Base-by-base conservation (phyloP, 2,888 invertebrate species). In the Luperina nickerlii region DNA sequence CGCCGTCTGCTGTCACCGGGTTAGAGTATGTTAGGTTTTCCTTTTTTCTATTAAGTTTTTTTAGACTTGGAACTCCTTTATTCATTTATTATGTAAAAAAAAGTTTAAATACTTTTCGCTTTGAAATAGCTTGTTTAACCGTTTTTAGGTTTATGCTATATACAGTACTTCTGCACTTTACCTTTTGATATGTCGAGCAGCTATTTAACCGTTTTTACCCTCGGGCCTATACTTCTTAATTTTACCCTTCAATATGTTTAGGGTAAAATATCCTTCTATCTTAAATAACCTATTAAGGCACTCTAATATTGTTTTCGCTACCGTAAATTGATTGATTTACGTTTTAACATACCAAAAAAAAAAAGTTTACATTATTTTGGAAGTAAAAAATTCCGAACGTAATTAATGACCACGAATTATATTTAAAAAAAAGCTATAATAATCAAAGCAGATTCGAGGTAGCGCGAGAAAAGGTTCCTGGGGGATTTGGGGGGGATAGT, bases 71-170 rank as follows among this genome's bases (percentile, higher is more conserved):
- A 83, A 63, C 66, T 60, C 54, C 42, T 74, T 67, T 87, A 74
- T 80, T 79, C 48, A 32, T 74, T 67, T 84, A 74, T 80, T 79
- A 72, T 76, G 76, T 87, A 79, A 63, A 63, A 71, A 71, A 74
- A 42, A 24, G 60, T 57, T 48, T 32, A 57, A 67, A 72, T 63
- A 74, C 57, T 72, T 85, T 87, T 87, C 60, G 71, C 70, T 76
- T 85, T 63, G 7, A 60, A 65, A 51, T 15, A 18, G 15, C n/a
- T 11, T 2, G 5, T 27, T 81, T 65, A 79, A n/a, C n/a, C 24
- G 51, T 24, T 15, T 79, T 62, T 80, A 57, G 0, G 24, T 57
- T 60, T n/a, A 60, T 13, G n/a, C 27, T 15, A 1, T 6, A 15
- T 15, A 6, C 27, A 15, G 27, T 13, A 48, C 48, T 48, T 48